These are phyloP conservation scores for Porites lutea DNA, from an alignment of 64 coral and sea anemone species.

Conservation along the genomic window DNA sequence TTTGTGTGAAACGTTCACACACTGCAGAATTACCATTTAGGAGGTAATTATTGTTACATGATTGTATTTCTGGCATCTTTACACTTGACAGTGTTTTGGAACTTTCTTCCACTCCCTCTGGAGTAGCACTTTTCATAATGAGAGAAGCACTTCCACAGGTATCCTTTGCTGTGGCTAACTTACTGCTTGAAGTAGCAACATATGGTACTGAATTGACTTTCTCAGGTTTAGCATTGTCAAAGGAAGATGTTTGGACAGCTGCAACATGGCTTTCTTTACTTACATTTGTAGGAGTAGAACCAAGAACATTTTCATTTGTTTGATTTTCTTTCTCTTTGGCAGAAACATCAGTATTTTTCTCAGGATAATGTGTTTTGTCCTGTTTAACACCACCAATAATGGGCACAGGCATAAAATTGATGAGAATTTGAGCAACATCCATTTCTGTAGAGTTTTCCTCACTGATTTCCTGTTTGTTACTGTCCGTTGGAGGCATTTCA, in stretches of 20 bases:
- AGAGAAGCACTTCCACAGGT: background rate
- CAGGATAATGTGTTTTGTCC: background rate
- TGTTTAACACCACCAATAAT: constrained; percentile 44
- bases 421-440: constrained; percentile 87
- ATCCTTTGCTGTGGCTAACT: background rate
- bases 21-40: background rate
- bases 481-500: background rate
- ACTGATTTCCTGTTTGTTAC: background rate
- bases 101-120: background rate
- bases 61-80: background rate
- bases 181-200: background rate
- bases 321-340: background rate
- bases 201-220: background rate
- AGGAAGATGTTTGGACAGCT: background rate
- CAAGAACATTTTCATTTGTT: background rate
- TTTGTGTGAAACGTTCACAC: background rate
- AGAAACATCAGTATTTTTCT: background rate
- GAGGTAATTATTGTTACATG: background rate
- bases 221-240: background rate
- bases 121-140: background rate
- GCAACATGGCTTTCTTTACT: background rate
- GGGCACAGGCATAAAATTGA: constrained; percentile 81
- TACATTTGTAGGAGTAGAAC: background rate
- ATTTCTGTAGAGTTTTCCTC: constrained; percentile 66
- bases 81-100: background rate